Evolutionary conservation across 92 coral and sea anemone genomes (phyloP), one percentile per base, ranked within the genome.

Genomic region (Heteractis magnifica): DNA sequence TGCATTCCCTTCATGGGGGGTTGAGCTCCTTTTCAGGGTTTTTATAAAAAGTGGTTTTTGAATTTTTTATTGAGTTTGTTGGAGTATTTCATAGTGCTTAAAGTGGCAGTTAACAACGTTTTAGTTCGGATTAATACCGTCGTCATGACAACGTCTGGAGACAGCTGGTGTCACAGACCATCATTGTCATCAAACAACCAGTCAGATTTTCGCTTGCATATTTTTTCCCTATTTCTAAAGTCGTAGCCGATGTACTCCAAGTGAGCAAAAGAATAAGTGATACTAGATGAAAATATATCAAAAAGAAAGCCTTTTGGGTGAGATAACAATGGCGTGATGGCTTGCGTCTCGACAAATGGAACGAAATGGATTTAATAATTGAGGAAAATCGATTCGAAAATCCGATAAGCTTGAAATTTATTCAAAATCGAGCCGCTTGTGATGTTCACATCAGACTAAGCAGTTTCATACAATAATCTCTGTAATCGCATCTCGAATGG

Each of bases 301-400:
- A 20, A 5, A 10, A 26, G 73, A 12, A 21, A 1, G 23, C 7
- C 7, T 0, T 68, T 26, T 6, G 15, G 73, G 23, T 68, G 23
- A 13, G 23, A n/a, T 26, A 26, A 26, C 11, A 7, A 62, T 68
- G 73, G 49, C 44, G 44, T 68, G 73, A 68, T 26, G 49, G 6
- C 4, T 23, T 21, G 4, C 8, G 23, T 68, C 23, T 26, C 58
- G n/a, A 50, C 18, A 70, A 51, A 70, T 81, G 77, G 77, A 68
- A 81, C 65, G 41, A 68, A 53, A 53, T 53, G 10, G 58, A 53
- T 53, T 53, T 53, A 34, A 48, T 79, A 53, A 79, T 65, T 75
- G 76, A 65, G 71, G 84, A 49, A 81, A 81, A 81, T 68, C 84
- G 65, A 68, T 81, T 59, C 56, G 26, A 52, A 81, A 68, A 51